Evolutionary conservation across 2,888 invertebrate genomes (phyloP).

Genomic region (Operophtera brumata): DNA sequence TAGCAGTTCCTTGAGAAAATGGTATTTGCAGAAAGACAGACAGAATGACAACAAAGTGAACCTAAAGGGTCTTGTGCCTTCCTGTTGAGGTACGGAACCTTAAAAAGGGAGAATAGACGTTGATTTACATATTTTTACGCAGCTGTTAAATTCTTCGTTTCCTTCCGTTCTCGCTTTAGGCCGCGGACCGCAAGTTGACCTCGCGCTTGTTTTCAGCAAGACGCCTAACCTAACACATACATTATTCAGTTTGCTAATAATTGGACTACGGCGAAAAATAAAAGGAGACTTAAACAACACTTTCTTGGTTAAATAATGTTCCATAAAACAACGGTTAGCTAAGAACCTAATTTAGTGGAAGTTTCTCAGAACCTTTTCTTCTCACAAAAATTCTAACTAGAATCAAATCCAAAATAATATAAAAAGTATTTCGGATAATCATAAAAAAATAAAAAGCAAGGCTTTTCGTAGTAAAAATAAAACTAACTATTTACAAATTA

Average conservation of each 20-base stretch:
- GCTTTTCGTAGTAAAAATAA: too few relatives aligned
- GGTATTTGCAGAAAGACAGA: too few relatives aligned
- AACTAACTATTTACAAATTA: too few relatives aligned
- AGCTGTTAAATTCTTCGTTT: slow-evolving; percentile 26
- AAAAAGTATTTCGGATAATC: too few relatives aligned
- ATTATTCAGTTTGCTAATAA: slow-evolving; percentile 33
- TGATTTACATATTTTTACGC: slow-evolving; percentile 34
- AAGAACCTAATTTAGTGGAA: too few relatives aligned
- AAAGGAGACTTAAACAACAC: not conserved
- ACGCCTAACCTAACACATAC: slow-evolving; percentile 26
- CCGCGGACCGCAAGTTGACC: slow-evolving; percentile 33
- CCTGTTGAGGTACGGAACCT: too few relatives aligned
- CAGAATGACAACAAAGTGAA: too few relatives aligned
- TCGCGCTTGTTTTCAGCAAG: slow-evolving; percentile 36
- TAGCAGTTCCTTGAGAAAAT: too few relatives aligned
- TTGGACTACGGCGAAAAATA: slow-evolving; percentile 16
- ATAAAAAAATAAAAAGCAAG: too few relatives aligned
- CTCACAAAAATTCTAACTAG: not conserved
- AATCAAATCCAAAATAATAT: not conserved
- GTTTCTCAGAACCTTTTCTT: not conserved
- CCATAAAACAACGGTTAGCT: not conserved
- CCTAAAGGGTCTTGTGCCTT: too few relatives aligned
- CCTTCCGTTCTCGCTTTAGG: slow-evolving; percentile 28
- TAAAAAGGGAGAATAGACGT: slow-evolving; percentile 19
- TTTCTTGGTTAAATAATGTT: not conserved